phyloP scores from a whole-genome alignment of 2,113 vertebrate species.

The Epinephelus cyanopodus region DNA sequence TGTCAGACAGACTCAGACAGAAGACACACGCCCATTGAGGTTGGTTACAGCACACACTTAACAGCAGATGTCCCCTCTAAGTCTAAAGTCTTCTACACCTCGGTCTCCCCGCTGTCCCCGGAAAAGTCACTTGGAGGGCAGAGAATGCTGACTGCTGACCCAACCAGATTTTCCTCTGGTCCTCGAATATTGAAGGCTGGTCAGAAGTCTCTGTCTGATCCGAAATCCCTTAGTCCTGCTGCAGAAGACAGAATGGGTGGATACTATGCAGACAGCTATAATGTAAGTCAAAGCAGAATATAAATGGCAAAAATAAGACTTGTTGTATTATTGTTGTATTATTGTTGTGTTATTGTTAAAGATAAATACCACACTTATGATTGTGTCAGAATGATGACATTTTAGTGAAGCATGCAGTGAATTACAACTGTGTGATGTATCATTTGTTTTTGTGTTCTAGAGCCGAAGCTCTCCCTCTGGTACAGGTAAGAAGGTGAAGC shows the following conservation, averaged over 20 bases:
- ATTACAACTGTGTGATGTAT: not conserved
- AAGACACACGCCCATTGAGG: slow-evolving; percentile 90
- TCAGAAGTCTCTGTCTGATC: slow-evolving; percentile 96
- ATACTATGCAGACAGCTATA: slow-evolving; percentile 92
- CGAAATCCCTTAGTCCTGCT: slow-evolving; percentile 94
- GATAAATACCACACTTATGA: not conserved
- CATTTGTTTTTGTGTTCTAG: slow-evolving; percentile 58
- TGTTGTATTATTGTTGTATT: not conserved
- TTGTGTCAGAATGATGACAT: slow-evolving; percentile 1
- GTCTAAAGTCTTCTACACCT: slow-evolving; percentile 93
- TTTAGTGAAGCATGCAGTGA: not conserved
- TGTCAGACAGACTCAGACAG: slow-evolving; percentile 96
- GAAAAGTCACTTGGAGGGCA: slow-evolving; percentile 92
- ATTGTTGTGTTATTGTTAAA: not conserved
- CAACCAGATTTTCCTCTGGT: slow-evolving; percentile 91
- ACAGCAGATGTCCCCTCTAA: slow-evolving; percentile 89
- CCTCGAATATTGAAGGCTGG: slow-evolving; percentile 92
- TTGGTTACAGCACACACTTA: slow-evolving; percentile 92
- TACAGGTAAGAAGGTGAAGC: slow-evolving; percentile 96
- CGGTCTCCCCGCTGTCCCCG: slow-evolving; percentile 92
- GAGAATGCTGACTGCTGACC: slow-evolving; percentile 91
- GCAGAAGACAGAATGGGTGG: slow-evolving; percentile 92
- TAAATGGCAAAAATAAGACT: not conserved
- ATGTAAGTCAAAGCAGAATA: slow-evolving; percentile 88
- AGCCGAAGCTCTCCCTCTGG: slow-evolving; percentile 82